These are phyloP conservation scores for Gonioctena quinquepunctata DNA, from an alignment of 1,140 invertebrate genomes.

Conservation along the genomic window DNA sequence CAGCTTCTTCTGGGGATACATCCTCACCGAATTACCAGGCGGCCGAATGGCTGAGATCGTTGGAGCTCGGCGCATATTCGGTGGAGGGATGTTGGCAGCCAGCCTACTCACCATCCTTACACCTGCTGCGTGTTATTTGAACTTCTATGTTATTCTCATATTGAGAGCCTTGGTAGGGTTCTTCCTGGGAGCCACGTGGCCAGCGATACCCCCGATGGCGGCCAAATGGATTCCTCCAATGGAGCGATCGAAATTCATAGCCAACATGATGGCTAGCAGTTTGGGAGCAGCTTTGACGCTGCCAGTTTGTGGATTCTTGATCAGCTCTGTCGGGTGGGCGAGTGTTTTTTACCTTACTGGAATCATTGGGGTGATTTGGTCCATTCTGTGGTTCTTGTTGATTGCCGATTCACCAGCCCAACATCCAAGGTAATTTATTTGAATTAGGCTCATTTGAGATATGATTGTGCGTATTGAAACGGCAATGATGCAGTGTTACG, in stretches of 20 bases:
- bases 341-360: conserved; percentile 86
- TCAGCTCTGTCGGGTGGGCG: conserved; percentile 79
- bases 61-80: conserved; percentile 82
- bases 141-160: conserved; percentile 65
- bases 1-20: conserved; percentile 89
- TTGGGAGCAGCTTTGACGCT: conserved; percentile 82
- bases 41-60: conserved; percentile 81
- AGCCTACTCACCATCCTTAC: conserved; percentile 82
- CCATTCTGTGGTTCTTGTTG: conserved; percentile 80
- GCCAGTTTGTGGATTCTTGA: conserved; percentile 79
- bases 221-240: conserved; percentile 89
- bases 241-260: conserved; percentile 85
- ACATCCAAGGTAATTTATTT: no score
- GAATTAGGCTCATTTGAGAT: no score
- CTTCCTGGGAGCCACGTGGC: conserved; percentile 85
- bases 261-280: conserved; percentile 86
- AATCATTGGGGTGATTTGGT: conserved; percentile 78
- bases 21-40: conserved; percentile 85
- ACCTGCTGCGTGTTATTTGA: conserved; percentile 70
- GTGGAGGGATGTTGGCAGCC: conserved; percentile 81
- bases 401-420: conserved; percentile 83
- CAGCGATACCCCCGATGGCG: conserved; percentile 86
- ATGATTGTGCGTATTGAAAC: no score
- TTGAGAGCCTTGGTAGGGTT: conserved; percentile 73
- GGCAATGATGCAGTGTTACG: no score